Evolutionary conservation across 2,797 vertebrate genomes (phyloP).

Genomic region (Phalloptychus januarius): DNA sequence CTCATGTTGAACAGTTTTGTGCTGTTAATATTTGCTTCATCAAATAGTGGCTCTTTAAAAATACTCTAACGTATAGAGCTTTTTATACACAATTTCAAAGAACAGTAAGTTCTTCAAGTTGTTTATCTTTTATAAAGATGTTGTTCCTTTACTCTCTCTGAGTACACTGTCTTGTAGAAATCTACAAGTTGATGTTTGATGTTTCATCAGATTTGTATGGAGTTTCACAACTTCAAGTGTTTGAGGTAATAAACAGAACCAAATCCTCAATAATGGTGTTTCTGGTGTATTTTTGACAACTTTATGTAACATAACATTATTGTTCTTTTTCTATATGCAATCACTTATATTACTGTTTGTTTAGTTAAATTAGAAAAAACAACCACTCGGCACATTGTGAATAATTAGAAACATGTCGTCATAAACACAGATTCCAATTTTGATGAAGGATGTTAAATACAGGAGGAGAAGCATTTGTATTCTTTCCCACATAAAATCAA

Average conservation of each 20-base stretch:
- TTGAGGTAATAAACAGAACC: conserved; percentile 33
- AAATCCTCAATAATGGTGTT: neutral
- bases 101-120: neutral
- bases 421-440: neutral
- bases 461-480: conserved; percentile 47
- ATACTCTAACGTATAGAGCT: no score
- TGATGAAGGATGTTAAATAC: neutral
- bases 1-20: conserved; percentile 9
- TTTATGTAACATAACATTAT: neutral
- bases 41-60: no score
- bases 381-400: neutral
- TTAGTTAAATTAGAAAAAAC: neutral
- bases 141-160: conserved; percentile 30
- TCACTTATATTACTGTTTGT: neutral
- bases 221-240: neutral
- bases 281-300: neutral
- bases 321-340: neutral
- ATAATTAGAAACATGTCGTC: neutral
- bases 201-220: conserved; percentile 30
- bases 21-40: neutral
- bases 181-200: conserved; percentile 51
- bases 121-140: conserved; percentile 46
- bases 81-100: neutral
- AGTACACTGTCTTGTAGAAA: conserved; percentile 45
- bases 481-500: conserved; percentile 42